phyloP scores from a whole-genome alignment of 2,113 vertebrate genomes.

The Glaucomys volans region DNA sequence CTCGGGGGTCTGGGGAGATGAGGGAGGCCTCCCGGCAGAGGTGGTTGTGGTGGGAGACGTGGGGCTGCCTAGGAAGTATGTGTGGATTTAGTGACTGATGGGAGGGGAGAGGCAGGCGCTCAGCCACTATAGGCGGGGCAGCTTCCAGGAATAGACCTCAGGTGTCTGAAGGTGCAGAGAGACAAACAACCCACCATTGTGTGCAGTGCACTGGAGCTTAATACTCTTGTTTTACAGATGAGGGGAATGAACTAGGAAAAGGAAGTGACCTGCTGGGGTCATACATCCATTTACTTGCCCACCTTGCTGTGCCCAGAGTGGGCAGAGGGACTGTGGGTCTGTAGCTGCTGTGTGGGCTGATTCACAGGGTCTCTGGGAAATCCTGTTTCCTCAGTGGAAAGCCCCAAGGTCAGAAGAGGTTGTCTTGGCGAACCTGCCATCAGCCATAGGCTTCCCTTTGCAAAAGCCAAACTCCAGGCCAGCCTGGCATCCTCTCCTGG shows the following conservation, averaged over 20 bases:
- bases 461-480: not conserved
- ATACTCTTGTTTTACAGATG: not conserved
- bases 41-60: not conserved
- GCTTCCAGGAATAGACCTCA: not conserved
- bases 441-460: not conserved
- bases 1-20: not conserved
- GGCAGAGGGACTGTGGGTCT: not conserved
- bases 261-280: not conserved
- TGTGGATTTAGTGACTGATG: not conserved
- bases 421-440: not conserved
- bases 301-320: not conserved
- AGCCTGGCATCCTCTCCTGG: not conserved
- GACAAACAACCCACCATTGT: not conserved
- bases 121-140: too few relatives aligned
- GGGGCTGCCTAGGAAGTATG: not conserved
- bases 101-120: not conserved
- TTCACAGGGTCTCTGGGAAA: not conserved
- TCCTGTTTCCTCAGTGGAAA: conserved; percentile 6
- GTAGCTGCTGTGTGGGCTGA: not conserved
- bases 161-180: not conserved
- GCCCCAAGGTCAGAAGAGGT: not conserved
- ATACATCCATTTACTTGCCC: not conserved
- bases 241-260: not conserved
- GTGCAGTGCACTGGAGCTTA: not conserved
- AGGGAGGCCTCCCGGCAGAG: not conserved